These are phyloP conservation scores for Artibeus lituratus DNA, from an alignment of 2,797 vertebrate species.

Conservation along the genomic window DNA sequence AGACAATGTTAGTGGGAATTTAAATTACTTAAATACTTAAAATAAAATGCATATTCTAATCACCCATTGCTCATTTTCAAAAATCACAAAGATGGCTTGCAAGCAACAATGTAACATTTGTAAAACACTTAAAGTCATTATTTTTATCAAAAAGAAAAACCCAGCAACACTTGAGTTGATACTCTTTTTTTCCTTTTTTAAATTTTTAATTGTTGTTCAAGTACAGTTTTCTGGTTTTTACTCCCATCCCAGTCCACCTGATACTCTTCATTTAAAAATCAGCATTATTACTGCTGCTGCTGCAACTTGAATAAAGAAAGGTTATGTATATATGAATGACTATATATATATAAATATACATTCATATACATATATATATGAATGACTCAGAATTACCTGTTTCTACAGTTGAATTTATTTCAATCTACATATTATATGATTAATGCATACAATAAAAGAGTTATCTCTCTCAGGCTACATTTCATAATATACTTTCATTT, in stretches of 20 bases:
- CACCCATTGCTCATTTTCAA: not conserved
- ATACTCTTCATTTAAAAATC: not conserved
- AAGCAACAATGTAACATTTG: not conserved
- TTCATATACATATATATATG: not conserved
- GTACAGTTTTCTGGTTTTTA: no score
- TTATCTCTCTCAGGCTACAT: not conserved
- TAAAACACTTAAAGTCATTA: not conserved
- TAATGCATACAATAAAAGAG: not conserved
- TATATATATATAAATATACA: no score
- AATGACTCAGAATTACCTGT: not conserved
- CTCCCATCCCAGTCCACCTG: no score
- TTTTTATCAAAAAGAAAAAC: not conserved
- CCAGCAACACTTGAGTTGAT: not conserved
- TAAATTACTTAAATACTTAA: conserved; percentile 21
- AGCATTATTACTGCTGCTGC: not conserved
- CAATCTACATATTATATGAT: not conserved
- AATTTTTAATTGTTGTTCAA: no score
- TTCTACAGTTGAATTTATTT: not conserved
- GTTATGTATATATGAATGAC: not conserved
- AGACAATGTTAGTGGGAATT: not conserved
- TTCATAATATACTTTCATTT: not conserved
- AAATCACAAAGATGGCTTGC: not conserved
- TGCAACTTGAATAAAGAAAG: not conserved
- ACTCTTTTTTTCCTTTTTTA: not conserved
- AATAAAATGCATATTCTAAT: not conserved